These are phyloP conservation scores for Drosophila bocqueti DNA, from an alignment of 1,140 invertebrate genomes.

Conservation along the genomic window DNA sequence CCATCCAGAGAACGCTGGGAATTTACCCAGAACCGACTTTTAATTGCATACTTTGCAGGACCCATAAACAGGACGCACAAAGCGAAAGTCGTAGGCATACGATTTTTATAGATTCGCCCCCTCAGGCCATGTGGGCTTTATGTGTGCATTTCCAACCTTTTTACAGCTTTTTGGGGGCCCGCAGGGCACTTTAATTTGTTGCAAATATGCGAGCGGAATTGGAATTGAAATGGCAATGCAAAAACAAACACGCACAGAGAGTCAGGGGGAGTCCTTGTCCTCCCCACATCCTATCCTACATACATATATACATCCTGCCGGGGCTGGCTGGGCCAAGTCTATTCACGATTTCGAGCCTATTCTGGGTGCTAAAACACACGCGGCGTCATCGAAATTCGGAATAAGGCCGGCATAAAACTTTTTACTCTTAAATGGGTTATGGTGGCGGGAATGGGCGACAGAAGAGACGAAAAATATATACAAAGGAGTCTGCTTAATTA, in stretches of 20 bases:
- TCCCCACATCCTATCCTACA: neutral
- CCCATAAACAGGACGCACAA: constrained; percentile 22
- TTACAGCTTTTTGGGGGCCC: constrained; percentile 19
- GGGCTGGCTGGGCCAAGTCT: constrained; percentile 23
- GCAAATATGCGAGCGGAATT: constrained; percentile 38
- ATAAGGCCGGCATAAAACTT: constrained; percentile 11
- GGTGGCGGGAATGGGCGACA: neutral
- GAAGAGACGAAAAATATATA: neutral
- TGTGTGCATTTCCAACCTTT: constrained; percentile 19
- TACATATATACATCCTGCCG: neutral
- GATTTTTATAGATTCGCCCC: constrained; percentile 25
- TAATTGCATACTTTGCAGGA: constrained; percentile 50
- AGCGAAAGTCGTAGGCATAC: constrained; percentile 4
- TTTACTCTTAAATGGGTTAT: neutral
- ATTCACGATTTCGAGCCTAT: constrained; percentile 48
- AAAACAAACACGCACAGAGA: constrained; percentile 22
- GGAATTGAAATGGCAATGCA: constrained; percentile 42
- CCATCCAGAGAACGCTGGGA: constrained; percentile 5
- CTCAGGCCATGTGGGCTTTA: constrained; percentile 29
- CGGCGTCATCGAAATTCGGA: constrained; percentile 27
- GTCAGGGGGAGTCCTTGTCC: neutral
- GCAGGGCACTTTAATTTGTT: constrained; percentile 46
- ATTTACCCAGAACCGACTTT: constrained; percentile 15
- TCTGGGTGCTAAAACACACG: constrained; percentile 56
- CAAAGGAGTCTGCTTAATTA: constrained; percentile 15